Percentiles rank a stretch among this genome's conserved stretches.
Conservation (phyloP, 2,113 vertebrate species). For the Hiodon alosoides region DNA sequence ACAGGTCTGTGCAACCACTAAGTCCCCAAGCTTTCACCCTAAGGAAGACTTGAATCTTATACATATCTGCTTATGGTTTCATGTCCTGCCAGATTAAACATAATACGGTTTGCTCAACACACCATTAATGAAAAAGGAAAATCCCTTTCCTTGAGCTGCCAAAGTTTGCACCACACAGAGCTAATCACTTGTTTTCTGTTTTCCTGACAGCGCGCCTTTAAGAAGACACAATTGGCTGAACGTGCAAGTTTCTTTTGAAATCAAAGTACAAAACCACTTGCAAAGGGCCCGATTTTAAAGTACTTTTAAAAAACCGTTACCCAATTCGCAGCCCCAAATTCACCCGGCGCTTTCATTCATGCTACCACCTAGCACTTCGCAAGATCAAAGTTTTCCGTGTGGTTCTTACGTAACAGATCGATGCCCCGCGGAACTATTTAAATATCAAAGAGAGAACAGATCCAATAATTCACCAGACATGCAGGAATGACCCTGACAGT, state of each 20-base stretch:
- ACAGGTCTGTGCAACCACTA: slow-evolving; percentile 15
- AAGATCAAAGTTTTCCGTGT: background rate
- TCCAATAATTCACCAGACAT: background rate
- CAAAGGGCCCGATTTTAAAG: slow-evolving; percentile 29
- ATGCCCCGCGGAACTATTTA: slow-evolving; percentile 3
- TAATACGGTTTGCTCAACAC: background rate
- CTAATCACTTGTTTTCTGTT: slow-evolving; percentile 21
- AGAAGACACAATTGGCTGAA: slow-evolving; percentile 19
- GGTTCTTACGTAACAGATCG: background rate
- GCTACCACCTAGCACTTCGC: background rate
- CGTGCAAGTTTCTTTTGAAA: background rate
- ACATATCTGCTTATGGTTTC: background rate
- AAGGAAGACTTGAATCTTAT: background rate
- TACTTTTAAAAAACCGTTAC: slow-evolving; percentile 57
- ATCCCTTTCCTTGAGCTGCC: background rate
- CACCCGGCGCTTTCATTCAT: slow-evolving; percentile 25
- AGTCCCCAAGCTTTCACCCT: slow-evolving; percentile 1
- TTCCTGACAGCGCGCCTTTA: slow-evolving; percentile 23
- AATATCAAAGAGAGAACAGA: background rate
- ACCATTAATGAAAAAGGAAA: background rate
- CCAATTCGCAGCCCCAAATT: slow-evolving; percentile 43
- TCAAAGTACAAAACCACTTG: slow-evolving; percentile 9
- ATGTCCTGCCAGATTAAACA: slow-evolving; percentile 8
- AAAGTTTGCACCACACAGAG: background rate
- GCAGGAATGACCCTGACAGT: background rate